Evolutionary conservation across 2,888 invertebrate species (phyloP).

Genomic region (Eupeodes luniger): DNA sequence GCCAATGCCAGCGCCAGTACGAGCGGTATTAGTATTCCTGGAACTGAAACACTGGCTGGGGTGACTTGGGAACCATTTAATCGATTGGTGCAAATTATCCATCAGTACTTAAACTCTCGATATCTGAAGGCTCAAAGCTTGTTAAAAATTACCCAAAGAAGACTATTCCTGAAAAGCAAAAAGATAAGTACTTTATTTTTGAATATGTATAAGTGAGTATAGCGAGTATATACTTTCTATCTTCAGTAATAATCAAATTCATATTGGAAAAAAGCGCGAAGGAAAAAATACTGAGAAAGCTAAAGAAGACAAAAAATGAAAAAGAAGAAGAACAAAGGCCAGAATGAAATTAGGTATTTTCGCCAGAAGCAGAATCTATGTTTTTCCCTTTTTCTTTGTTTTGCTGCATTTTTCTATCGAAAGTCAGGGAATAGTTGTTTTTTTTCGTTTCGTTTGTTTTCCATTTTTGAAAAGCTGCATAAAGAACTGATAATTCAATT

Average conservation of each 20-base stretch:
- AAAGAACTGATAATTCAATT: constrained; percentile 62
- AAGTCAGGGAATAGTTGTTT: constrained; percentile 48
- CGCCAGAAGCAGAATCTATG: constrained; percentile 35
- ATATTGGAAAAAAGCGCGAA: constrained; percentile 11
- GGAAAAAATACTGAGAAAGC: not conserved
- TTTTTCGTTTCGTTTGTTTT: not conserved
- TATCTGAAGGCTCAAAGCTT: constrained; percentile 48
- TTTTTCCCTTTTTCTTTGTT: not conserved
- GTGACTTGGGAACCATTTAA: not conserved
- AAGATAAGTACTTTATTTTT: constrained; percentile 31
- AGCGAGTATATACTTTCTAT: constrained; percentile 11
- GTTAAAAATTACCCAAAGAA: constrained; percentile 45
- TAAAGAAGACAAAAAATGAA: not conserved
- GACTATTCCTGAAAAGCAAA: constrained; percentile 35
- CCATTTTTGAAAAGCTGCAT: constrained; percentile 10
- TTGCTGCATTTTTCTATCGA: constrained; percentile 24
- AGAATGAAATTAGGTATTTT: constrained; percentile 41
- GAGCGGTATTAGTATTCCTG: not conserved
- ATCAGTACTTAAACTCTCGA: constrained; percentile 25
- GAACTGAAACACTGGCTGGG: not conserved
- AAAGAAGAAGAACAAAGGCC: not conserved
- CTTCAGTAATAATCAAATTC: constrained; percentile 38
- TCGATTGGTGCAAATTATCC: constrained; percentile 50
- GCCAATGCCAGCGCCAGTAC: not conserved
- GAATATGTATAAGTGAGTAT: constrained; percentile 1